phyloP scores from a whole-genome alignment of 1,140 invertebrate genomes.

The Brachystomella parvula region DNA sequence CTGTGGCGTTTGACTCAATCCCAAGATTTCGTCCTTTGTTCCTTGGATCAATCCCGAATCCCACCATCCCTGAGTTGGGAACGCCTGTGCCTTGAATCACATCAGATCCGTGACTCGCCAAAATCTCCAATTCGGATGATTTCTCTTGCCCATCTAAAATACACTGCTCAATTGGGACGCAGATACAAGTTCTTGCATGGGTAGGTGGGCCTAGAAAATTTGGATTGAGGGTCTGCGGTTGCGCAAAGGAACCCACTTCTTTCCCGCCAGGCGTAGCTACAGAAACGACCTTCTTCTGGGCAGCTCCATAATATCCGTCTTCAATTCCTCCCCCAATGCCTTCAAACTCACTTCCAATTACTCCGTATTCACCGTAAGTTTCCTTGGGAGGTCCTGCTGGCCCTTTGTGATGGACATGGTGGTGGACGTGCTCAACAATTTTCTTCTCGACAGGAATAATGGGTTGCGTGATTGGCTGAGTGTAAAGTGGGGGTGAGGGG shows the following conservation, averaged over 20 bases:
- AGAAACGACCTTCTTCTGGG: constrained; percentile 12
- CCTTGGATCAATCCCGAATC: constrained; percentile 27
- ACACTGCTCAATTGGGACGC: constrained; percentile 73
- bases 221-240: constrained; percentile 12
- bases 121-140: constrained; percentile 57
- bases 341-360: not conserved
- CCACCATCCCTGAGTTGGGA: constrained; percentile 26
- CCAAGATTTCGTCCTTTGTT: constrained; percentile 14
- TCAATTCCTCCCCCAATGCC: constrained; percentile 5
- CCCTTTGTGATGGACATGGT: constrained; percentile 28
- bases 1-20: constrained; percentile 23
- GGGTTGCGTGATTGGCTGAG: constrained; percentile 3
- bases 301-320: constrained; percentile 12
- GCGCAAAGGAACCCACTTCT: not conserved
- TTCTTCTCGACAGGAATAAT: not conserved
- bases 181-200: constrained; percentile 62
- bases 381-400: not conserved
- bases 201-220: constrained; percentile 22
- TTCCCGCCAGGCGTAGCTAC: constrained; percentile 17
- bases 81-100: constrained; percentile 22
- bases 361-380: not conserved
- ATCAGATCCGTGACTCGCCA: constrained; percentile 14
- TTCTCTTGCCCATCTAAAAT: constrained; percentile 38
- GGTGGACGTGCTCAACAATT: constrained; percentile 28
- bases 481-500: constrained; percentile 1